Percentiles rank a stretch among this genome's conserved stretches.
Conservation (phyloP, 1,140 invertebrate genomes). For the Platyura marginata region DNA sequence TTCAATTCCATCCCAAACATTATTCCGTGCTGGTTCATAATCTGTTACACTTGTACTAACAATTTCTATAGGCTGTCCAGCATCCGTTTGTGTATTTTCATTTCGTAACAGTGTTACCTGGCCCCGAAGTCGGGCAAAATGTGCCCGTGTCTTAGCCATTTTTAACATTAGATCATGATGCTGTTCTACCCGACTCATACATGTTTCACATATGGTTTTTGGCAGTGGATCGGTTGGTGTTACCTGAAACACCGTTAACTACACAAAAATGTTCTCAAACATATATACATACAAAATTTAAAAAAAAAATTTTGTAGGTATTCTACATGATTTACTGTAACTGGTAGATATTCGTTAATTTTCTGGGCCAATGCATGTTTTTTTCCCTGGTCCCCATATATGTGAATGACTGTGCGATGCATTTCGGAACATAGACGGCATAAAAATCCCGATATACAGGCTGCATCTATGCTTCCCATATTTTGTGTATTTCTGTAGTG, state of each 20-base stretch:
- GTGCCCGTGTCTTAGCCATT: conserved; percentile 16
- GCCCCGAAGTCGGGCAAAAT: background rate
- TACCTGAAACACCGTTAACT: conserved; percentile 28
- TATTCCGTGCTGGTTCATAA: no score
- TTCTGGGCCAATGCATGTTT: conserved; percentile 49
- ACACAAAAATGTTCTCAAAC: conserved; percentile 1
- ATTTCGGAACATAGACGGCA: conserved; percentile 62
- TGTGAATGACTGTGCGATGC: conserved; percentile 56
- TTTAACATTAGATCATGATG: conserved; percentile 47
- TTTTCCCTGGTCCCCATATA: conserved; percentile 54
- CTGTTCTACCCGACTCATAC: conserved; percentile 44
- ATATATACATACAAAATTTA: background rate
- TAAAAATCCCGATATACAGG: conserved; percentile 55
- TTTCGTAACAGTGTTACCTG: no score
- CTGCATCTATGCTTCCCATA: conserved; percentile 61
- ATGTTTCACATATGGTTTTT: conserved; percentile 51
- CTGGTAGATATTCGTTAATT: conserved; percentile 55
- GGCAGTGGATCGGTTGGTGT: conserved; percentile 49
- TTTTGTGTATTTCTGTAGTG: no score
- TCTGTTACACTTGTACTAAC: no score
- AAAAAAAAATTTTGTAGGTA: conserved; percentile 1
- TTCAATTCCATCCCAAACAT: no score
- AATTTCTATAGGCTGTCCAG: no score
- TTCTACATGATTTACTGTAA: conserved; percentile 35
- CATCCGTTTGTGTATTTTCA: no score